Percentiles rank a stretch among this genome's conserved stretches.
phyloP scores from a whole-genome alignment of 2,113 vertebrate species.

The Anser cygnoides region DNA sequence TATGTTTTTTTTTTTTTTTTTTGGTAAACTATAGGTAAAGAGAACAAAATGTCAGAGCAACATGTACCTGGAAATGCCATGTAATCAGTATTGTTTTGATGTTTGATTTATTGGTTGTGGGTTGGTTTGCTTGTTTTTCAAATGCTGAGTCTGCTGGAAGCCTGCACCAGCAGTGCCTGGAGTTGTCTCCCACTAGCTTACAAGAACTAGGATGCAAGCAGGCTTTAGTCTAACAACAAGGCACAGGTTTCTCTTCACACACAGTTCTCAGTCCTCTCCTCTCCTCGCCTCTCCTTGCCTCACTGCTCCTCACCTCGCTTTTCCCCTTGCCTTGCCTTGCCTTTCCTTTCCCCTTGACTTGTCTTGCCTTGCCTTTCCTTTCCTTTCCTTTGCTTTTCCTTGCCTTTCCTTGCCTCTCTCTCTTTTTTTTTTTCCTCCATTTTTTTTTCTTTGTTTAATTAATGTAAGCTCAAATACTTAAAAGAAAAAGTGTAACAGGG shows the following conservation, averaged over 20 bases:
- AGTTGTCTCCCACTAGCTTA: background rate
- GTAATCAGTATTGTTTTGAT: background rate
- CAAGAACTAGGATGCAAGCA: background rate
- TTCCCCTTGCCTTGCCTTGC: background rate
- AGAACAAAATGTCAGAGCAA: background rate
- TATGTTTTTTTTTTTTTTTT: background rate
- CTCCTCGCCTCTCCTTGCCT: accelerated
- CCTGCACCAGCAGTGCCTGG: background rate
- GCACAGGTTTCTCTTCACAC: background rate
- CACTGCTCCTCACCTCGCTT: background rate
- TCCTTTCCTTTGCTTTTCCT: too few relatives aligned
- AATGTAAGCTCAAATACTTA: background rate
- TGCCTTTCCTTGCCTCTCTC: background rate
- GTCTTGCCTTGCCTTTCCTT: background rate
- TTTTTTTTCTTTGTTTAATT: too few relatives aligned
- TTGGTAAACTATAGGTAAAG: background rate
- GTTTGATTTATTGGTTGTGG: background rate
- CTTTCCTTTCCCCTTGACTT: background rate
- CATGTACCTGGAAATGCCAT: background rate
- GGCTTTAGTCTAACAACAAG: background rate
- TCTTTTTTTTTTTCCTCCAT: too few relatives aligned
- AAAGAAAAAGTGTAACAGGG: background rate
- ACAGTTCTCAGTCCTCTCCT: too few relatives aligned
- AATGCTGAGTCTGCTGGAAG: background rate
- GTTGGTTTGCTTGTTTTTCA: background rate